Percentiles rank a stretch among this genome's conserved stretches.
phyloP scores from a whole-genome alignment of 2,888 invertebrate species.

The Drosophila lutescens region DNA sequence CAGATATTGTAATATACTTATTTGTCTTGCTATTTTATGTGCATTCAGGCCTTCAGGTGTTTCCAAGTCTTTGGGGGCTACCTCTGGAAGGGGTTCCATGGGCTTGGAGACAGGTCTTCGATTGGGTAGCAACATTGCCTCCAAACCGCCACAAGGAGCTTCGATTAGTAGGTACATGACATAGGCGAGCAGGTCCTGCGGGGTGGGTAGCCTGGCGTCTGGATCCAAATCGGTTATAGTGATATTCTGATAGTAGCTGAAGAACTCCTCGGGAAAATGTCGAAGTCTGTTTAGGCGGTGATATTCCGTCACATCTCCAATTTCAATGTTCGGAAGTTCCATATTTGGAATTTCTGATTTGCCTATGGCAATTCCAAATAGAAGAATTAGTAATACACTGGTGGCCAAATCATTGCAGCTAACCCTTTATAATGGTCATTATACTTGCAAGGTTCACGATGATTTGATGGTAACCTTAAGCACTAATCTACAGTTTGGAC shows the following conservation, averaged over 20 bases:
- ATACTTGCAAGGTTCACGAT: neutral
- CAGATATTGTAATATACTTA: neutral
- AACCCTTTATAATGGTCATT: neutral
- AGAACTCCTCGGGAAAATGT: no score
- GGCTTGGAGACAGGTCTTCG: neutral
- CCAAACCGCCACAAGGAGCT: neutral
- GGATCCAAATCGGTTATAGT: no score
- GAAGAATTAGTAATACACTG: neutral
- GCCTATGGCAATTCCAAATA: neutral
- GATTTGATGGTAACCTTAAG: neutral
- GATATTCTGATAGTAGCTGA: no score
- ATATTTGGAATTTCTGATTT: neutral
- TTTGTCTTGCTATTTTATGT: neutral
- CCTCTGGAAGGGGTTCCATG: neutral
- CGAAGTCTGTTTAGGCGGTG: neutral
- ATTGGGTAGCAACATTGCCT: neutral
- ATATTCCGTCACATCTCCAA: neutral
- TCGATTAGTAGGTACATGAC: neutral
- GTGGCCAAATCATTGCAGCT: neutral
- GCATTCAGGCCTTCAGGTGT: neutral
- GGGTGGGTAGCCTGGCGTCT: no score
- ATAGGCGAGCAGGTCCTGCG: neutral
- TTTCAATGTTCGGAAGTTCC: neutral
- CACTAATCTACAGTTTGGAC: neutral
- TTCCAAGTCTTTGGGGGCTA: neutral